Percentiles rank a stretch among this genome's conserved stretches.
Evolutionary conservation across 2,113 vertebrate species (phyloP).

Genomic region (Phaethornis superciliosus): DNA sequence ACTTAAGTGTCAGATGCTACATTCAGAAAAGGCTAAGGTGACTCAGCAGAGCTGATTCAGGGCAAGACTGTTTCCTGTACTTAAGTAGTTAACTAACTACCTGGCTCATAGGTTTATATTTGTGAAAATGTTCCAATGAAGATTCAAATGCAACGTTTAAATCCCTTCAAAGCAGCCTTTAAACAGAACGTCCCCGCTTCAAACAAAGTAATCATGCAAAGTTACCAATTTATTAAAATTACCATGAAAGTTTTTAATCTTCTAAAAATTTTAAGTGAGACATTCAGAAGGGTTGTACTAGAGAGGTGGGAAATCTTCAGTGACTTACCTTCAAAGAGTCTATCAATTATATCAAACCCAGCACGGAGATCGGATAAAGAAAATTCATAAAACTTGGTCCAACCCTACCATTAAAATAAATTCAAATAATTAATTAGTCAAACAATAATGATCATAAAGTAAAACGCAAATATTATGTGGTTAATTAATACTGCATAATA

Average conservation of each 20-base stretch:
- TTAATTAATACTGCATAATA: neutral
- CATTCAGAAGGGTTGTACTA: neutral
- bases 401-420: constrained; percentile 82
- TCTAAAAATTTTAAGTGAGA: neutral
- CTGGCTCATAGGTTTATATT: neutral
- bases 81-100: neutral
- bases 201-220: neutral
- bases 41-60: neutral
- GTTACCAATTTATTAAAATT: neutral
- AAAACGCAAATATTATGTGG: neutral
- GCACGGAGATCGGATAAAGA: constrained; percentile 95
- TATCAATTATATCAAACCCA: constrained; percentile 92
- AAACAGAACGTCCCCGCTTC: neutral
- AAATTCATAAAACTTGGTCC: constrained; percentile 99
- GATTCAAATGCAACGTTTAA: neutral
- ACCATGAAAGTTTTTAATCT: neutral
- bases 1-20: neutral
- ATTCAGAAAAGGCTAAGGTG: neutral
- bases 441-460: neutral
- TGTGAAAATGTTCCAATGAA: neutral
- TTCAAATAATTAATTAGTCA: neutral
- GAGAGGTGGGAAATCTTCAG: neutral
- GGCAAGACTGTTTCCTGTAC: neutral
- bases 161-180: neutral
- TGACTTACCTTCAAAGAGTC: constrained; percentile 90